phyloP scores from a whole-genome alignment of 2,113 vertebrate genomes.

The Paradoxurus hermaphroditus region DNA sequence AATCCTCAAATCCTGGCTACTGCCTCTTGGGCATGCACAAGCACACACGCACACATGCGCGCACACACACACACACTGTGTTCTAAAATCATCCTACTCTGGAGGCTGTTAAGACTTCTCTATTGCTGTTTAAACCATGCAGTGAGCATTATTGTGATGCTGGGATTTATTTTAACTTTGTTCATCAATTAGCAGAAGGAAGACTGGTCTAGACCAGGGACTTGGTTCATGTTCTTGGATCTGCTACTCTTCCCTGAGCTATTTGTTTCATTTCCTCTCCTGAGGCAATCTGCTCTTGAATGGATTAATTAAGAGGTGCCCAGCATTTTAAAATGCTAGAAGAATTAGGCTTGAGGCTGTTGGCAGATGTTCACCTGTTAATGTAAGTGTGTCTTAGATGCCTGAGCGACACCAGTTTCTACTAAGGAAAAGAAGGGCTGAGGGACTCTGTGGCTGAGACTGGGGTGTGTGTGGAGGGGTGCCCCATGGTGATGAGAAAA shows the following conservation, averaged over 20 bases:
- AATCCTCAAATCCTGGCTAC: neutral
- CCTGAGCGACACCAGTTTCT: neutral
- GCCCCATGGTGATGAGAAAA: neutral
- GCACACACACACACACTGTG: neutral
- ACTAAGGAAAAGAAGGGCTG: conserved; percentile 12
- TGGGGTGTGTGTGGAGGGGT: neutral
- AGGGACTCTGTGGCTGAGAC: neutral
- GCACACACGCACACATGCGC: neutral
- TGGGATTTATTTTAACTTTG: neutral
- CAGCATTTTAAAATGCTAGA: conserved; percentile 26
- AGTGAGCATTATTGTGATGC: neutral
- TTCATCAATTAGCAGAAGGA: neutral
- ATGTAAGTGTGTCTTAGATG: neutral
- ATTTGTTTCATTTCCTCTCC: conserved; percentile 27
- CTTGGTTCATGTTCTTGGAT: neutral
- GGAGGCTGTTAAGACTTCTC: neutral
- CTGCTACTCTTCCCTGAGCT: neutral
- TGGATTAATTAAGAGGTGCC: conserved; percentile 33
- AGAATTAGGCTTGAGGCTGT: conserved; percentile 23
- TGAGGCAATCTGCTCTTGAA: conserved; percentile 13
- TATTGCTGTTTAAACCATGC: neutral
- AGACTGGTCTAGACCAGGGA: neutral
- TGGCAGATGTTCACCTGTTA: conserved; percentile 27
- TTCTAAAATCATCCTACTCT: neutral
- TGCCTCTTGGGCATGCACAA: no score